Evolutionary conservation across 2,113 vertebrate genomes (phyloP).

Genomic region (Ahaetulla prasina): DNA sequence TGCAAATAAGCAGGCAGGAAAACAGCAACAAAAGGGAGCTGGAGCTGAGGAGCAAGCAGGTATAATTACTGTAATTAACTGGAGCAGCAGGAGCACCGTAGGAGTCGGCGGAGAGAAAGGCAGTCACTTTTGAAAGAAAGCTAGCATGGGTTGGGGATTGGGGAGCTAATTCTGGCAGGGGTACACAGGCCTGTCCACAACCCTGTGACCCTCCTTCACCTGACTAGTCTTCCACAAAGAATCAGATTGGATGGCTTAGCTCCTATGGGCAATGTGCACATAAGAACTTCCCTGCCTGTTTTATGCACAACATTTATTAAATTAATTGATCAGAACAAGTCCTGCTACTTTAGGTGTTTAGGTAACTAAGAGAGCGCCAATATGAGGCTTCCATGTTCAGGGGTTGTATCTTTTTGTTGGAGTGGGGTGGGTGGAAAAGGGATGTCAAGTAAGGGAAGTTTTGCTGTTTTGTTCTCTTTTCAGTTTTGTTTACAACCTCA

Average conservation of each 20-base stretch:
- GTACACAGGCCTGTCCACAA: neutral
- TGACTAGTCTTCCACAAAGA: neutral
- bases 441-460: neutral
- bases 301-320: neutral
- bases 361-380: neutral
- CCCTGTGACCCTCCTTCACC: accelerated
- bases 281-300: neutral
- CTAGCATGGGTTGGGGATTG: slow-evolving; percentile 25
- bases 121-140: slow-evolving; percentile 34
- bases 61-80: slow-evolving; percentile 82
- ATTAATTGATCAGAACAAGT: neutral
- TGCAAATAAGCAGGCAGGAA: slow-evolving; percentile 76
- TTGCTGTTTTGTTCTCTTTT: neutral
- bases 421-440: neutral
- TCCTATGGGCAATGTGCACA: neutral
- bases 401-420: neutral
- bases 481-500: neutral
- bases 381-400: neutral
- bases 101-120: slow-evolving; percentile 24
- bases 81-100: slow-evolving; percentile 67
- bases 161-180: slow-evolving; percentile 26
- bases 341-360: neutral
- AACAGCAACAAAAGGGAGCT: slow-evolving; percentile 72
- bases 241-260: accelerated
- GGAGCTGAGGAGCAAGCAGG: slow-evolving; percentile 68